Conservation (phyloP, 2,113 vertebrate genomes). For the Tonatia bakeri region DNA sequence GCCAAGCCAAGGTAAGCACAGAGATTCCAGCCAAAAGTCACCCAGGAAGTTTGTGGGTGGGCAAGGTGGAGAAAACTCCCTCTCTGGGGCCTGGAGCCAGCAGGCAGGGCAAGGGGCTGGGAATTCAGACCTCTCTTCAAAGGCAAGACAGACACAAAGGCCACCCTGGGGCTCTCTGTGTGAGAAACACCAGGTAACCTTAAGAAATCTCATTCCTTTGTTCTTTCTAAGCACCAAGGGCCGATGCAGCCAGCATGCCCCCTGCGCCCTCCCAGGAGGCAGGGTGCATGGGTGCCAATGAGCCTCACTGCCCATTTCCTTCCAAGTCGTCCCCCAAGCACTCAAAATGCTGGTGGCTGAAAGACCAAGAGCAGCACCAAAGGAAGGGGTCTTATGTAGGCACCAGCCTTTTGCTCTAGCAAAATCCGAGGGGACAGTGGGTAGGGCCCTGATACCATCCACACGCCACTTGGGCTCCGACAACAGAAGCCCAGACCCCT, state of each 20-base stretch:
- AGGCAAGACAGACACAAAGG: not conserved
- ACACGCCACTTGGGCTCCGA: not conserved
- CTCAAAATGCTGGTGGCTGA: constrained; percentile 70
- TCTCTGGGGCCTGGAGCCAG: not conserved
- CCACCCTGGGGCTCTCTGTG: not conserved
- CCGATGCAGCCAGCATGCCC: not conserved
- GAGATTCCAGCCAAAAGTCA: not conserved
- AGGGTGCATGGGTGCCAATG: not conserved
- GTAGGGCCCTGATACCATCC: constrained; percentile 6
- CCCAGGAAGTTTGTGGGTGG: not conserved
- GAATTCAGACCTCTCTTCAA: not conserved
- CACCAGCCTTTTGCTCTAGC: constrained; percentile 62
- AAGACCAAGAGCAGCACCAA: constrained; percentile 71
- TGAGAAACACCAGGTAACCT: not conserved
- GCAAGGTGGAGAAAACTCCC: not conserved
- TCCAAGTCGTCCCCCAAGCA: constrained; percentile 21
- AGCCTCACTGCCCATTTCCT: not conserved
- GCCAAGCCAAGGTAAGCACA: not conserved
- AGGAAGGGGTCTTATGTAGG: constrained; percentile 57
- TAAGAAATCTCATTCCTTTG: not conserved
- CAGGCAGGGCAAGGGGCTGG: not conserved
- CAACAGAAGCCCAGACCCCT: constrained; percentile 21
- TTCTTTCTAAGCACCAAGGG: constrained; percentile 20
- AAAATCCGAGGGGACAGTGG: not conserved
- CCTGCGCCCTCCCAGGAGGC: not conserved